Evolutionary conservation across 2,797 vertebrate genomes (phyloP).

Genomic region (Balearica regulorum): DNA sequence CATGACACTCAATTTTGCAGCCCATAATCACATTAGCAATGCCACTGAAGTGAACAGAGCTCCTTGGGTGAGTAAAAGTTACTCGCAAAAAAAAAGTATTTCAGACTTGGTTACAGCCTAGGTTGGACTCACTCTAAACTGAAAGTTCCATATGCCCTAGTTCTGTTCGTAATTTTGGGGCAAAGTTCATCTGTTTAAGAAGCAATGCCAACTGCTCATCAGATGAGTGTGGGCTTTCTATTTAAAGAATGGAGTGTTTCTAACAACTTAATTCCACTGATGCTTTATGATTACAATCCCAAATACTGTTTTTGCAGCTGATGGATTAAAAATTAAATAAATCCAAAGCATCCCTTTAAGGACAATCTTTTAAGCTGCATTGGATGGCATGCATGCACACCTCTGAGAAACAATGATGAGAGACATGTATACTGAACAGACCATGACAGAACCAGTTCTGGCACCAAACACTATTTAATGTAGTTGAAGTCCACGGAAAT

Average conservation of each 20-base stretch:
- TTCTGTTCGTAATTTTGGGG: not conserved
- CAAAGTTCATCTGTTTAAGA: slow-evolving; percentile 35
- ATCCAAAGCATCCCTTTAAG: not conserved
- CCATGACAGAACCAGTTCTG: not conserved
- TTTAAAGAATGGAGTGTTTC: not conserved
- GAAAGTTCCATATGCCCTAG: not conserved
- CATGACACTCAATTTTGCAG: not conserved
- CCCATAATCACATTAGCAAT: slow-evolving; percentile 42
- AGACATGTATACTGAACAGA: not conserved
- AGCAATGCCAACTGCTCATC: not conserved
- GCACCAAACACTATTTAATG: not conserved
- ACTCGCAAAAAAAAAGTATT: not conserved
- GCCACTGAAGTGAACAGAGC: not conserved
- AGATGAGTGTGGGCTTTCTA: not conserved
- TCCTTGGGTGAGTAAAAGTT: not conserved
- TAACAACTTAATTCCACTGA: not conserved
- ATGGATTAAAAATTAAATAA: not conserved
- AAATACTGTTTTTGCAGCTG: not conserved
- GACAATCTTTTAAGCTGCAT: not conserved
- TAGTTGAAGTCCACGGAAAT: not conserved
- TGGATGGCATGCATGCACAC: not conserved
- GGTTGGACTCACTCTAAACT: not conserved
- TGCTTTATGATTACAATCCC: not conserved
- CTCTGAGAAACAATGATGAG: not conserved
- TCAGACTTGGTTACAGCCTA: not conserved